A percentile compares a stretch with the other conserved stretches of the same genome.
Evolutionary conservation across 1,140 invertebrate species (phyloP).

Genomic region (Agrilus planipennis): DNA sequence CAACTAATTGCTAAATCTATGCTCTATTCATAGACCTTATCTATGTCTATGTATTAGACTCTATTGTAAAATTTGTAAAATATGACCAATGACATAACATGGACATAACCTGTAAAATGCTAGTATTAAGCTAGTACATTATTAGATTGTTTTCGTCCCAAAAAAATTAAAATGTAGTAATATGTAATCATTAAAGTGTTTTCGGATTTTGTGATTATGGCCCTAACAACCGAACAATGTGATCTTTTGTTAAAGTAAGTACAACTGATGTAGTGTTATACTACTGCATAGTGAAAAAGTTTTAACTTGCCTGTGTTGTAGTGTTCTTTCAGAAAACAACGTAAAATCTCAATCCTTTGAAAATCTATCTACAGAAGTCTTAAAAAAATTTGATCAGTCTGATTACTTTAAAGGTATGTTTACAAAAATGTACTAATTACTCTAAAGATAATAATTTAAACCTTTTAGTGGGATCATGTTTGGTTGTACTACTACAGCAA

Average conservation of each 20-base stretch:
- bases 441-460: constrained; percentile 12
- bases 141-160: no score
- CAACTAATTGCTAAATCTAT: no score
- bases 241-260: constrained; percentile 27
- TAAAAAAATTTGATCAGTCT: constrained; percentile 61
- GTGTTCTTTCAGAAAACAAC: constrained; percentile 52
- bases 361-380: constrained; percentile 49
- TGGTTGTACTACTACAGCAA: constrained; percentile 60
- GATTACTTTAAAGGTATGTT: constrained; percentile 60
- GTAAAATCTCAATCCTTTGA: constrained; percentile 52
- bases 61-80: no score
- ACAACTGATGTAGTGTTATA: constrained; percentile 3
- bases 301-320: constrained; percentile 11
- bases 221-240: constrained; percentile 27
- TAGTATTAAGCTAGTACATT: no score
- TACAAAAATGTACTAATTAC: constrained; percentile 5
- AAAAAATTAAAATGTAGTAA: no score
- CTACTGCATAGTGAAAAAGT: constrained; percentile 1
- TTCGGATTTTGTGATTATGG: constrained; percentile 19
- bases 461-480: constrained; percentile 42
- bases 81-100: no score
- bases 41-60: no score
- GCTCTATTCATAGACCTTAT: no score
- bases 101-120: no score
- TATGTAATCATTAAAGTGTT: not conserved